Conservation (phyloP, 2,797 vertebrate species). For the Sciaenops ocellatus region DNA sequence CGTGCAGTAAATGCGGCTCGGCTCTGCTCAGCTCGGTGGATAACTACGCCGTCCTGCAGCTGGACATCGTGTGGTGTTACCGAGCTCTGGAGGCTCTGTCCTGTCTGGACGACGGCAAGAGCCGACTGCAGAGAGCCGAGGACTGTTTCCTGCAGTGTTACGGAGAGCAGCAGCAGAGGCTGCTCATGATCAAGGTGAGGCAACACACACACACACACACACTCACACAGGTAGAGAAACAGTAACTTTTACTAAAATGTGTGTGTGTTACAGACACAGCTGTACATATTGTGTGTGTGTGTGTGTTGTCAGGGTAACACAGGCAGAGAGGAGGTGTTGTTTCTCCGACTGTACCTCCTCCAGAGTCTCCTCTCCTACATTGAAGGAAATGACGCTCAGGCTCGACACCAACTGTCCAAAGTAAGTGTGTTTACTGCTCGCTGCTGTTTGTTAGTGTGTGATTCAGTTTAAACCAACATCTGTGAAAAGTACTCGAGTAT, state of each 20-base stretch:
- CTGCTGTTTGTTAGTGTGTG: background rate
- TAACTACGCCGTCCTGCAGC: constrained; percentile 95
- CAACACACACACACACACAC: too few relatives aligned
- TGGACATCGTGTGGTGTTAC: constrained; percentile 98
- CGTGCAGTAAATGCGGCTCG: constrained; percentile 87
- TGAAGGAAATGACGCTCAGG: constrained; percentile 89
- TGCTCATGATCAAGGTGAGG: constrained; percentile 91
- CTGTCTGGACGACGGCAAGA: constrained; percentile 90
- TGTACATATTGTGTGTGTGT: background rate
- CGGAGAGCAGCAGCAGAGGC: constrained; percentile 90
- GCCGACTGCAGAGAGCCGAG: constrained; percentile 89
- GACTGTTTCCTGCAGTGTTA: constrained; percentile 92
- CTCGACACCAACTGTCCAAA: constrained; percentile 86
- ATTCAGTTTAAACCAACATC: too few relatives aligned
- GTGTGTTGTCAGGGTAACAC: constrained; percentile 89
- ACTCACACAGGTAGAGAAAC: background rate
- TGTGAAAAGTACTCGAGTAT: too few relatives aligned
- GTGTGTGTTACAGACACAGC: too few relatives aligned
- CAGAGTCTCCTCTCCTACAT: constrained; percentile 92
- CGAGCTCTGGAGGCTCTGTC: constrained; percentile 89
- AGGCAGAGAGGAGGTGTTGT: constrained; percentile 94
- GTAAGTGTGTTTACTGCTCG: constrained; percentile 67
- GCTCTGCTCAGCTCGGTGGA: constrained; percentile 91
- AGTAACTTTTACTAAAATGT: too few relatives aligned
- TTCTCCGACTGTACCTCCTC: constrained; percentile 94